These are phyloP conservation scores for Colostygia pectinataria DNA, from an alignment of 2,888 invertebrate species.

Conservation along the genomic window DNA sequence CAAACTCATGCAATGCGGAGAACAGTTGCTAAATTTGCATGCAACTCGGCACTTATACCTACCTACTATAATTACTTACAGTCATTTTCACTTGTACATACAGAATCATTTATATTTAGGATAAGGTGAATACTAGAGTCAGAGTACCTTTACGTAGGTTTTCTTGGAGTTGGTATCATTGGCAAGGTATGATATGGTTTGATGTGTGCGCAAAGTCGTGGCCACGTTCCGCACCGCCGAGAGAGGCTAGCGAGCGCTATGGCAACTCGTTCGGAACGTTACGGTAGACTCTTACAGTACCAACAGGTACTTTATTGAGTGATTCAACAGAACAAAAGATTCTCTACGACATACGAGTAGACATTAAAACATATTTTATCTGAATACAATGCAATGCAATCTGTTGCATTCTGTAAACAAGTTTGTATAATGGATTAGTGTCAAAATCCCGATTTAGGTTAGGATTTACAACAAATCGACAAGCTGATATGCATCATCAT, in stretches of 20 bases:
- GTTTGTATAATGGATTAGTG: too few relatives aligned
- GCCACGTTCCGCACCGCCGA: conserved; percentile 32
- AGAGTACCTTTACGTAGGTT: background rate
- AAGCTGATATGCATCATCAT: too few relatives aligned
- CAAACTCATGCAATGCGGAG: conserved; percentile 12
- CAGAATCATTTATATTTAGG: background rate
- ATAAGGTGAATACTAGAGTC: too few relatives aligned
- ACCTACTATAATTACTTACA: conserved; percentile 1
- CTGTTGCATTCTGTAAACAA: too few relatives aligned
- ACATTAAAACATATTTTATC: too few relatives aligned
- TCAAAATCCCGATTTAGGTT: too few relatives aligned
- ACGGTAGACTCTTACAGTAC: conserved; percentile 16
- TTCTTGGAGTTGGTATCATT: background rate
- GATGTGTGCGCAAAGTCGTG: conserved; percentile 17
- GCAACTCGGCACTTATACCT: conserved; percentile 14
- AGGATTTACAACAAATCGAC: too few relatives aligned
- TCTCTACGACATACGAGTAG: background rate
- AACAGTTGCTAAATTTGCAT: conserved; percentile 20
- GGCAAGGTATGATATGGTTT: conserved; percentile 2
- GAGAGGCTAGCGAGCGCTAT: conserved; percentile 20
- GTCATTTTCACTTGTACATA: background rate
- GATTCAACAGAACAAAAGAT: conserved; percentile 10
- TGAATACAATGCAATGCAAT: too few relatives aligned
- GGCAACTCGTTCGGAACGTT: conserved; percentile 34
- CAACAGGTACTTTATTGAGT: conserved; percentile 8